A percentile compares a stretch with the other conserved stretches of the same genome.
These are phyloP conservation scores for Gobius niger DNA, from an alignment of 2,113 vertebrate genomes.

Conservation along the genomic window DNA sequence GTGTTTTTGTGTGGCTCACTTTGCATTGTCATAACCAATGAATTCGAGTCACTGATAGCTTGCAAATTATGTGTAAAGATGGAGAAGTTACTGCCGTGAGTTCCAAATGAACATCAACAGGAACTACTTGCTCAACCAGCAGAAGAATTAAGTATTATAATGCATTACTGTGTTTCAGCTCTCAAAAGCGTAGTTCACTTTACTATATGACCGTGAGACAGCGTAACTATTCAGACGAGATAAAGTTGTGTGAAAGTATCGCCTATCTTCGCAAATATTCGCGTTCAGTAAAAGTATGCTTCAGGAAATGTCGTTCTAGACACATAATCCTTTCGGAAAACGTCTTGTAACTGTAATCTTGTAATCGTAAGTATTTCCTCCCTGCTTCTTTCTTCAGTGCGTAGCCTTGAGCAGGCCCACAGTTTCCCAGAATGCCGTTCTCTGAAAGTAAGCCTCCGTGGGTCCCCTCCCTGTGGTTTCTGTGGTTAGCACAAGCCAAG, in stretches of 20 bases:
- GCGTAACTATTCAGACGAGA: background rate
- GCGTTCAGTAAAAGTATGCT: background rate
- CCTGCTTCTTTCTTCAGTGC: constrained; percentile 3
- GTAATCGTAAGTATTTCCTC: constrained; percentile 5
- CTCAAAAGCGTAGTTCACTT: background rate
- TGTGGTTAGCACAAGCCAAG: constrained; percentile 46
- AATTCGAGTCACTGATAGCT: too few relatives aligned
- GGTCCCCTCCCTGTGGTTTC: constrained; percentile 51
- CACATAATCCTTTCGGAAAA: constrained; percentile 1
- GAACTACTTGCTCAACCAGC: too few relatives aligned
- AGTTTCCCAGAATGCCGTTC: constrained; percentile 54
- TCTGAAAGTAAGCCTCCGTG: constrained; percentile 47
- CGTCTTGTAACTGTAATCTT: too few relatives aligned
- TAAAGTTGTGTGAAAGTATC: constrained; percentile 1
- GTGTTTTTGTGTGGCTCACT: too few relatives aligned
- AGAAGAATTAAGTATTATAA: background rate
- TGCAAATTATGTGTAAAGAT: too few relatives aligned
- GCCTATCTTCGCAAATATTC: constrained; percentile 3
- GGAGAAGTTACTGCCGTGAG: too few relatives aligned
- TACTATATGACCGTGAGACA: background rate
- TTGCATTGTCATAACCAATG: too few relatives aligned
- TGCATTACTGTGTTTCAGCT: background rate
- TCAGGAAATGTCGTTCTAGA: background rate
- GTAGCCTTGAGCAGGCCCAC: constrained; percentile 25
- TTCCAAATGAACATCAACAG: too few relatives aligned